phyloP scores from a whole-genome alignment of 2,888 invertebrate species.

The Acleris holmiana region DNA sequence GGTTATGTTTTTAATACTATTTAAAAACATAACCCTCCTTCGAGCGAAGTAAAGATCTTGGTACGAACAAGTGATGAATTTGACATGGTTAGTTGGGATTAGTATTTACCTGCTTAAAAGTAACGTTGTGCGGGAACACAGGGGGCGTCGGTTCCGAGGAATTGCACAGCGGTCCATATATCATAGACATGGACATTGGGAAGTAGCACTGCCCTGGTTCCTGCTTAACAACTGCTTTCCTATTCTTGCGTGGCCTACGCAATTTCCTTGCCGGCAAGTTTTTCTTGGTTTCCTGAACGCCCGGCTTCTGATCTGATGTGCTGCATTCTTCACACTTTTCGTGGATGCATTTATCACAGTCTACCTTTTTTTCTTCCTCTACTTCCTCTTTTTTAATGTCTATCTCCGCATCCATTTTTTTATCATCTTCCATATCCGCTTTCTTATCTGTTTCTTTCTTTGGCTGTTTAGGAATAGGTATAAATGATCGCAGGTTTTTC shows the following conservation, averaged over 20 bases:
- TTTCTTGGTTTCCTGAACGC: conserved; percentile 64
- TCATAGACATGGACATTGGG: conserved; percentile 94
- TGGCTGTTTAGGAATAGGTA: conserved; percentile 71
- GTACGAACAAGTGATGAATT: too few relatives aligned
- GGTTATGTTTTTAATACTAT: too few relatives aligned
- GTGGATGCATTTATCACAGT: conserved; percentile 66
- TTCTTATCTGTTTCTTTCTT: conserved; percentile 70
- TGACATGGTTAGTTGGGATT: not conserved
- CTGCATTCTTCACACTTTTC: conserved; percentile 66
- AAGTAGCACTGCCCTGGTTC: conserved; percentile 84
- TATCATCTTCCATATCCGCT: conserved; percentile 61
- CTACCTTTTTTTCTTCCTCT: conserved; percentile 61
- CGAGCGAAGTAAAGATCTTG: too few relatives aligned
- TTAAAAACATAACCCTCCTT: too few relatives aligned
- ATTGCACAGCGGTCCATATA: conserved; percentile 92
- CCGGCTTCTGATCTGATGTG: conserved; percentile 55
- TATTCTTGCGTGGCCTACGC: conserved; percentile 69
- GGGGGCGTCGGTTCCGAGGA: conserved; percentile 70
- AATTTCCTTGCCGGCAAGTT: conserved; percentile 57
- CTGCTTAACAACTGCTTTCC: conserved; percentile 69
- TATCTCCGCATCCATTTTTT: conserved; percentile 50
- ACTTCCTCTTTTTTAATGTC: conserved; percentile 54
- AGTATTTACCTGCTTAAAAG: conserved; percentile 90
- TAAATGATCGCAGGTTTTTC: conserved; percentile 73
- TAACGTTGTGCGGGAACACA: conserved; percentile 95